Evolutionary conservation across 1,140 invertebrate genomes (phyloP), one percentile per base, ranked within the genome.

Genomic region (Diorhabda elongata): DNA sequence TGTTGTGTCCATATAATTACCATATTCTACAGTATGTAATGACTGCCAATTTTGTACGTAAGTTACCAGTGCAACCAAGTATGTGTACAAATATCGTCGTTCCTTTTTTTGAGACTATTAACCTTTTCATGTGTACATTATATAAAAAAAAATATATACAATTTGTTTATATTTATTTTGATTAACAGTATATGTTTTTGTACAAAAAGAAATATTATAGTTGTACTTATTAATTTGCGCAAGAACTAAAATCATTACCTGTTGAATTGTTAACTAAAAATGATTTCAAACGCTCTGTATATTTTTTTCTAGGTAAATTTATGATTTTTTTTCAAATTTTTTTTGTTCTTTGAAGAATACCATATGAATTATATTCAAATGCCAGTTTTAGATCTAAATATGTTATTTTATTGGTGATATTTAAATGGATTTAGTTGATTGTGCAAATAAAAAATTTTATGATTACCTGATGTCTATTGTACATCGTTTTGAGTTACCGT

Each of bases 51-150:
- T 77, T 77, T 77, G 75, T 77, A 77, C 73, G 73, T 76, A 72
- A 78, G 77, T 78, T 78, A 78, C 77, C 77, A 78, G 76, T 78
- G 77, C 75, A 77, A 78, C 77, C 77, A 78, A 78, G 76, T 78
- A 77, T 74, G 75, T 77, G 76, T 78, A 78, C 76, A 78, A 78
- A 78, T 26, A 26, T 75, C 71, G 69, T 74, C 73, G 76, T 77
- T 77, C 76, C 76, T 78, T 76, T 73, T 26, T 69, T 67, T 69
- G 71, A 70, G 68, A 74, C 68, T 76, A 72, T 73, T 75, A 71
- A 71, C 73, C 66, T 72, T 72, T 75, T 71, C 69, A 69, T 71
- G 72, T 75, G 72, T 74, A 73, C 68, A 74, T 66, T 73, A 69
- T 71, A 69, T 66, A 66, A 70, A 67, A 59, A n/a, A 26, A 26